These are phyloP conservation scores for Trematomus bernacchii DNA, from an alignment of 2,797 vertebrate species.

Conservation along the genomic window DNA sequence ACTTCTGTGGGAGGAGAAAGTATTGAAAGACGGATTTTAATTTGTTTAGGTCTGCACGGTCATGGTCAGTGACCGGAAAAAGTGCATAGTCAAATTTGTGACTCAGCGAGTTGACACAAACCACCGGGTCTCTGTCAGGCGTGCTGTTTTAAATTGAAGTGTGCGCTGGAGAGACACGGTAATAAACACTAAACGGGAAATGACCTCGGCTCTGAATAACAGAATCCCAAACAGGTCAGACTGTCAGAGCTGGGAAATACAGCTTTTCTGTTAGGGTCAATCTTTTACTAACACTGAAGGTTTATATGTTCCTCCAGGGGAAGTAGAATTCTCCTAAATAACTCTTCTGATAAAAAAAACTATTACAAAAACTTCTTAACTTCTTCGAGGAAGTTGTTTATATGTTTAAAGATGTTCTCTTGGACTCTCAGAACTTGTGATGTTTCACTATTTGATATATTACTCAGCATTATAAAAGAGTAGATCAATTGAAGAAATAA, in stretches of 20 bases:
- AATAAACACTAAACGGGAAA: constrained; percentile 59
- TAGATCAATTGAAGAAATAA: rapidly evolving
- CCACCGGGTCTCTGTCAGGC: constrained; percentile 47
- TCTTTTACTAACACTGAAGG: neutral
- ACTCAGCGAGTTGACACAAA: constrained; percentile 44
- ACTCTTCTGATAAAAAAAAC: neutral
- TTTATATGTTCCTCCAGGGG: neutral
- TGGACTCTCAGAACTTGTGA: neutral
- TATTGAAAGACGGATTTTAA: constrained; percentile 14
- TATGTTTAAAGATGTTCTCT: neutral
- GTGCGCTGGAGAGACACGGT: constrained; percentile 7
- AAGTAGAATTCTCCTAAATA: neutral
- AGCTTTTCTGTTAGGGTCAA: neutral
- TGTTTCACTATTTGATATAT: neutral
- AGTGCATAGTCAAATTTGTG: constrained; percentile 53
- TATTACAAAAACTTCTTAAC: neutral
- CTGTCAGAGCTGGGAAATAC: constrained; percentile 2
- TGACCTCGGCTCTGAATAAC: constrained; percentile 41
- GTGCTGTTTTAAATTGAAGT: constrained; percentile 51
- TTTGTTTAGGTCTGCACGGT: constrained; percentile 53
- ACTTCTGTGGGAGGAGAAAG: neutral
- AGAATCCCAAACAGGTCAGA: constrained; percentile 12
- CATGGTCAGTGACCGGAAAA: constrained; percentile 53
- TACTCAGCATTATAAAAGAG: neutral
- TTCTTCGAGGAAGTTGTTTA: neutral